Evolutionary conservation across 1,140 invertebrate species (phyloP), one percentile per base, ranked within the genome.

Genomic region (Colletes gigas): DNA sequence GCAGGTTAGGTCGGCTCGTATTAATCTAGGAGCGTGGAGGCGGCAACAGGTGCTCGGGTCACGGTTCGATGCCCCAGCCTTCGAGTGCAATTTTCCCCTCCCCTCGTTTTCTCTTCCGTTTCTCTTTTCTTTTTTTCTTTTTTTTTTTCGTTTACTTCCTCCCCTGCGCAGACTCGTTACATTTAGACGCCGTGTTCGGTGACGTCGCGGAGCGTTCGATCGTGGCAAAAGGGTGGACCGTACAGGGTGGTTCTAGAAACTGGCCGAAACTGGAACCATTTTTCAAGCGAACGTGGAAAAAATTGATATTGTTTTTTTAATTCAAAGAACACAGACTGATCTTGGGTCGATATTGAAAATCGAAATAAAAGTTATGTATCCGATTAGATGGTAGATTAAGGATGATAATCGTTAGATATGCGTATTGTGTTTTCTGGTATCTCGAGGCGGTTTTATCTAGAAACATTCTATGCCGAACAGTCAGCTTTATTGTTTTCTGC

Each of bases 11-110:
- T 84, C 78, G 78, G 69, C 83, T 82, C 80, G 78, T 62, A 86
- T 89, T 84, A 84, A 85, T 87, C 81, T 84, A 84, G 81, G 85
- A 83, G 76, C 83, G 83, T 85, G 89, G 89, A 88, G 85, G 89
- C 83, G 87, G 89, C 89, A 90, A 90, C 90, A 90, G 90, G 89
- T 91, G 89, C 90, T 89, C 78, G 83, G 88, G 89, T 90, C 89
- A 90, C 85, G 89, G 90, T 91, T 91, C 90, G 89, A 90, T 90
- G 90, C 89, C 89, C 90, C 86, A 68, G 79, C 78, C 65, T 80
- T 80, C 71, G 83, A 59, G 62, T 67, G 65, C 76, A 55, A 55
- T 87, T 60, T 83, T 83, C 79, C 52, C 62, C 78, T 59, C 65
- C 7, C 62, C 21, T 47, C 55, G 50, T 55, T n/a, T 47, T 81